phyloP scores from a whole-genome alignment of 2,113 vertebrate species.

The Nycticebus coucang region DNA sequence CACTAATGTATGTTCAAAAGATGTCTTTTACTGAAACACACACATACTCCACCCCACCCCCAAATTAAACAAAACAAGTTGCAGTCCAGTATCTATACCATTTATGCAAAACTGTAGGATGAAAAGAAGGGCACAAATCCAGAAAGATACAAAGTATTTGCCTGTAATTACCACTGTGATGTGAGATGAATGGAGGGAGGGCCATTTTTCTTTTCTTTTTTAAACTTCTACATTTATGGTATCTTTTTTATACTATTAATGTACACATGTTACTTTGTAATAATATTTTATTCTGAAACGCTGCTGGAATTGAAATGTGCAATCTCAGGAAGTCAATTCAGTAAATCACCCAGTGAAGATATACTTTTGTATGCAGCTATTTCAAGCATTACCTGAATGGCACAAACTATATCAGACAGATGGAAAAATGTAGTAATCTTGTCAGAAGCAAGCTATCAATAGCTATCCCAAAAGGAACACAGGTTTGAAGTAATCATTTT shows the following conservation, averaged over 20 bases:
- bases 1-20: not conserved
- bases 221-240: not conserved
- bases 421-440: not conserved
- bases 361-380: not conserved
- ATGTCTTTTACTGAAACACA: not conserved
- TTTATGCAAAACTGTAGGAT: not conserved
- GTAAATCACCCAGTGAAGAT: not conserved
- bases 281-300: not conserved
- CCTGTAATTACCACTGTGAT: fast-evolving
- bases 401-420: not conserved
- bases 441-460: not conserved
- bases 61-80: no score
- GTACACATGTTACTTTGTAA: not conserved
- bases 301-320: not conserved
- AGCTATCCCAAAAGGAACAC: not conserved
- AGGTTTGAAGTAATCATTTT: not conserved
- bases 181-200: fast-evolving
- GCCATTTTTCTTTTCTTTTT: not conserved
- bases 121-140: not conserved
- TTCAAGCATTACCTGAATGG: not conserved
- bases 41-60: fast-evolving
- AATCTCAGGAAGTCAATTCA: not conserved
- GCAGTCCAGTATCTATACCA: no score
- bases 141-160: no score
- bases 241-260: not conserved